Evolutionary conservation across 2,113 vertebrate species (phyloP).

Genomic region (Oreocharis arfaki): DNA sequence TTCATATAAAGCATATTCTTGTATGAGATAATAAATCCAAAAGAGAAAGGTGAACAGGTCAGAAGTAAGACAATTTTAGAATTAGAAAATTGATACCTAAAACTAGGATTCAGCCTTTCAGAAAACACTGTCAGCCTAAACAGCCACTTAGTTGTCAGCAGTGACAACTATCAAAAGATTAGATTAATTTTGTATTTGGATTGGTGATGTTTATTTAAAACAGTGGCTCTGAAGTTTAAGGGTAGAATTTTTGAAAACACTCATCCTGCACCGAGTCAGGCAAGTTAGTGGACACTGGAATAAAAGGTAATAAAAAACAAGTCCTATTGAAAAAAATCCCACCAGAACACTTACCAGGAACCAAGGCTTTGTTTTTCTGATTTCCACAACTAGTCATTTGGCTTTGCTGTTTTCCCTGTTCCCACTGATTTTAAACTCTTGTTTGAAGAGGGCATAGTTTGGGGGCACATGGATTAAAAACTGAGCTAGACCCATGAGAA

Average conservation of each 20-base stretch:
- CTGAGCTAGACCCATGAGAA: background rate
- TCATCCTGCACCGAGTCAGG: background rate
- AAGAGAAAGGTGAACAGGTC: background rate
- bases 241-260: background rate
- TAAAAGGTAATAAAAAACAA: background rate
- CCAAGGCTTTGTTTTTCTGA: background rate
- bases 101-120: background rate
- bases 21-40: background rate
- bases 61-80: background rate
- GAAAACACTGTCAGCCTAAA: background rate
- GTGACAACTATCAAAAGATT: background rate
- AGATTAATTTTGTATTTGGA: background rate
- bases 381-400: background rate
- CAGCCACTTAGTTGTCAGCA: background rate
- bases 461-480: background rate
- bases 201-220: background rate
- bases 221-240: background rate
- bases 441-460: background rate
- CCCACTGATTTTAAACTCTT: background rate
- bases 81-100: background rate
- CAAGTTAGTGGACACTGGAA: background rate
- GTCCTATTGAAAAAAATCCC: background rate
- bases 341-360: background rate
- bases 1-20: background rate
- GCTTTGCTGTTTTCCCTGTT: background rate